Conservation (phyloP, 2,113 vertebrate genomes). For the Sapayoa aenigma region DNA sequence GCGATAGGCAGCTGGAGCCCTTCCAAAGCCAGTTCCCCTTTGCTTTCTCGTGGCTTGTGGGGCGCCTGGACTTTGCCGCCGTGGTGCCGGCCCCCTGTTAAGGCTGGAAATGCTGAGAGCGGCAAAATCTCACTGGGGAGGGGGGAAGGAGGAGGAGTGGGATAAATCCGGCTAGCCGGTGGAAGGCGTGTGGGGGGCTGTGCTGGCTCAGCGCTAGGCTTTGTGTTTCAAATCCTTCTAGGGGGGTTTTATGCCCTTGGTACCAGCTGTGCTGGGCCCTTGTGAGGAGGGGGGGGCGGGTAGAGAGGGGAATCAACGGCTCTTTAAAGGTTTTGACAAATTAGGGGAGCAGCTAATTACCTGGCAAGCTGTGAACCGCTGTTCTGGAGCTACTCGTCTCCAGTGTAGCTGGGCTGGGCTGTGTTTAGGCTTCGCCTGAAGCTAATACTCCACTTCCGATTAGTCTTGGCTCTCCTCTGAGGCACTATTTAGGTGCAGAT, state of each 20-base stretch:
- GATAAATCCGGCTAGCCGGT: conserved; percentile 1
- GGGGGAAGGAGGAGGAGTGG: not conserved
- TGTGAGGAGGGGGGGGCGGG: not conserved
- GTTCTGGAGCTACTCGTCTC: conserved; percentile 27
- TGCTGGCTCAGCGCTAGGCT: conserved; percentile 32
- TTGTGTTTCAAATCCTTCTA: conserved; percentile 20
- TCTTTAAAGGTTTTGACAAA: conserved; percentile 57
- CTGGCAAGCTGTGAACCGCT: conserved; percentile 60
- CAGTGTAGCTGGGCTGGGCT: not conserved
- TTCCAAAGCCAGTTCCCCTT: conserved; percentile 74
- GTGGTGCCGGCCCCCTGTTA: conserved; percentile 22
- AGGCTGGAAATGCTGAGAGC: conserved; percentile 26
- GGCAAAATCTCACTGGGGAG: not conserved
- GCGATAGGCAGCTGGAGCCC: conserved; percentile 69
- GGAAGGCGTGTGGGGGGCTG: not conserved
- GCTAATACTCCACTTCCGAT: conserved; percentile 62
- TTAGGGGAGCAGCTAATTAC: conserved; percentile 59
- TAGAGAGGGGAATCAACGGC: not conserved
- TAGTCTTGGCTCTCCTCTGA: conserved; percentile 34
- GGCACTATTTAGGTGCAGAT: conserved; percentile 45
- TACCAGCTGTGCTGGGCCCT: not conserved
- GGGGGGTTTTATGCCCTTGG: not conserved
- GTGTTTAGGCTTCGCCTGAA: conserved; percentile 28
- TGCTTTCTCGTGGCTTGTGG: conserved; percentile 53
- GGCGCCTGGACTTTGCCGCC: conserved; percentile 25